These are phyloP conservation scores for Xestoiulus laeticollis DNA, from an alignment of 2,888 invertebrate genomes.

Conservation along the genomic window DNA sequence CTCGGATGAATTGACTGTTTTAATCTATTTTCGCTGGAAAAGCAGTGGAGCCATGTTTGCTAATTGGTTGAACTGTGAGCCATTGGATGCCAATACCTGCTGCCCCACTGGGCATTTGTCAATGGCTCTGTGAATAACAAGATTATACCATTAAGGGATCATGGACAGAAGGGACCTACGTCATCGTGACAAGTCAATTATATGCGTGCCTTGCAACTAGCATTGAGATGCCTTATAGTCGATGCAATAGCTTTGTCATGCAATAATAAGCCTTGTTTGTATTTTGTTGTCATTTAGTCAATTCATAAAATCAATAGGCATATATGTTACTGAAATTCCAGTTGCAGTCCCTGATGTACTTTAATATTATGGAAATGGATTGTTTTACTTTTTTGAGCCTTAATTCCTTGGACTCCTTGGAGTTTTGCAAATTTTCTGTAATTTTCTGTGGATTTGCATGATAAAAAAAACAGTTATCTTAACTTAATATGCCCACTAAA, in stretches of 20 bases:
- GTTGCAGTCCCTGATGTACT: too few species aligned
- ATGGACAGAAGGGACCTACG: constrained; percentile 26
- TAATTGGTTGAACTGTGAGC: constrained; percentile 9
- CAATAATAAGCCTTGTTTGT: background rate
- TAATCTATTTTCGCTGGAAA: constrained; percentile 18
- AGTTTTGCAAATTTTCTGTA: too few species aligned
- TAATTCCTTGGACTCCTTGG: too few species aligned
- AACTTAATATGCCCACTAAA: too few species aligned
- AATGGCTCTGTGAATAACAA: constrained; percentile 39
- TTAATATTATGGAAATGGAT: too few species aligned
- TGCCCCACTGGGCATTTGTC: constrained; percentile 26
- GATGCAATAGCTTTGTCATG: constrained; percentile 1
- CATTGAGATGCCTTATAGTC: background rate
- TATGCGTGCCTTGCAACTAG: background rate
- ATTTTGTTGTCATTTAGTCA: background rate
- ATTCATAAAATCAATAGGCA: too few species aligned
- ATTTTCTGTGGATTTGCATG: too few species aligned
- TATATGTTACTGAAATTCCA: too few species aligned
- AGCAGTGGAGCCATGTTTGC: background rate
- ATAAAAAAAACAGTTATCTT: too few species aligned
- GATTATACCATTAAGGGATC: constrained; percentile 43
- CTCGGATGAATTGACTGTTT: constrained; percentile 18
- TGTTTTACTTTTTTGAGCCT: too few species aligned
- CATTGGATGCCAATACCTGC: constrained; percentile 5
- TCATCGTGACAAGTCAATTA: constrained; percentile 26